Base-by-base conservation (phyloP, 2,113 vertebrate species). In the Pseudorhombus dupliciocellatus region DNA sequence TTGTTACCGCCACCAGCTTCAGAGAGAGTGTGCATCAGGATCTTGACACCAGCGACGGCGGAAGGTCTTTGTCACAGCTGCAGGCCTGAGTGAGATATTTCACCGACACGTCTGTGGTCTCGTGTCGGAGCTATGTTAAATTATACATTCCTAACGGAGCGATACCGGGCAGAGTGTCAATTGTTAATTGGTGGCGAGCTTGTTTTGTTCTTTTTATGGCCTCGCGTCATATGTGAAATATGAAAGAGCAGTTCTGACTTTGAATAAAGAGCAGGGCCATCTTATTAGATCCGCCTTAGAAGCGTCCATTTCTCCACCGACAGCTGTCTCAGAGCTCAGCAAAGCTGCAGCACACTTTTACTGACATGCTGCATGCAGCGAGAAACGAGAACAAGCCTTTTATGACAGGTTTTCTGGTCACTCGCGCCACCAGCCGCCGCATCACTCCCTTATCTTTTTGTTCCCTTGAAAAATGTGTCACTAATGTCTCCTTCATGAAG, bases 341-440 rank as follows among this genome's bases (percentile, higher is more conserved):
- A 71, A 57, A 42, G 62, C 66, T 52, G 62, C 64, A 37, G 59
- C 68, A 52, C n/a, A 21, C 69, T 21, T 64, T 63, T 26, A 22
- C 76, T 75, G 37, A 82, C 76, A 60, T 53, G 30, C 66, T 70
- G 77, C 64, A 48, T 46, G 42, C n/a, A 51, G 44, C 16, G 10
- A 77, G 51, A 77, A 34, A 66, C 42, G 42, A 24, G 46, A 37
- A 70, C 51, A 55, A 60, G 10, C 26, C n/a, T 44, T 34, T 46
- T 56, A 34, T 81, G 54, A 83, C 71, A 59, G 31, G 42, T 65
- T 60, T 52, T 68, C 26, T 62, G 74, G 55, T 66, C 60, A 76
- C 66, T 37, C 66, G 50, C 57, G 48, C 52, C 21, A 18, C 34
- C 34, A 9, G 34, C 40, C 4, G 60, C 24, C 5, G 34, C 42